These are phyloP conservation scores for Spicauda simplicius DNA, from an alignment of 2,888 invertebrate species.

Conservation along the genomic window DNA sequence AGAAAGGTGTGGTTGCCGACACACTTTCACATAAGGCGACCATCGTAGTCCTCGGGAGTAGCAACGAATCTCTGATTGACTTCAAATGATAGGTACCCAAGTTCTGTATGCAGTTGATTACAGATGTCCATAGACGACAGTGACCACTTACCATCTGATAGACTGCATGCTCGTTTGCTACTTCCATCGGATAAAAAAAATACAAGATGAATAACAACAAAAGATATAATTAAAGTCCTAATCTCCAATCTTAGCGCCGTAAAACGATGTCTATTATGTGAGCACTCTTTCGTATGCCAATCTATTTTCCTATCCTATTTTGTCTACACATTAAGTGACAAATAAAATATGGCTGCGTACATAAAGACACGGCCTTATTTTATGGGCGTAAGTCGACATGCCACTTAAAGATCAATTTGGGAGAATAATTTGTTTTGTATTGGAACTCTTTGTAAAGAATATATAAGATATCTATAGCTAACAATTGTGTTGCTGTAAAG, in stretches of 20 bases:
- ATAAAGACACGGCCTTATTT: background rate
- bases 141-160: too few relatives aligned
- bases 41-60: too few relatives aligned
- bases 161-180: too few relatives aligned
- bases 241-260: background rate
- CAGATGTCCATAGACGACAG: too few relatives aligned
- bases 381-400: background rate
- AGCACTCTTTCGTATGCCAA: background rate
- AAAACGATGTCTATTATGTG: background rate
- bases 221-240: background rate
- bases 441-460: background rate
- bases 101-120: too few relatives aligned
- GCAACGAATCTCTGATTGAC: too few relatives aligned
- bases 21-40: too few relatives aligned
- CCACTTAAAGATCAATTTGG: background rate
- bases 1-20: too few relatives aligned
- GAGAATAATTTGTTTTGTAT: background rate
- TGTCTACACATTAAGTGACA: constrained; percentile 12
- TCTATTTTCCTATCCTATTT: background rate
- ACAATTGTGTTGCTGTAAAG: too few relatives aligned
- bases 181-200: too few relatives aligned
- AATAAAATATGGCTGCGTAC: constrained; percentile 7
- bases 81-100: too few relatives aligned
- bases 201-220: background rate
- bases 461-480: background rate